Evolutionary conservation across 53 echinoderm and acorn worm species (phyloP).

Genomic region (Luidia sarsii): DNA sequence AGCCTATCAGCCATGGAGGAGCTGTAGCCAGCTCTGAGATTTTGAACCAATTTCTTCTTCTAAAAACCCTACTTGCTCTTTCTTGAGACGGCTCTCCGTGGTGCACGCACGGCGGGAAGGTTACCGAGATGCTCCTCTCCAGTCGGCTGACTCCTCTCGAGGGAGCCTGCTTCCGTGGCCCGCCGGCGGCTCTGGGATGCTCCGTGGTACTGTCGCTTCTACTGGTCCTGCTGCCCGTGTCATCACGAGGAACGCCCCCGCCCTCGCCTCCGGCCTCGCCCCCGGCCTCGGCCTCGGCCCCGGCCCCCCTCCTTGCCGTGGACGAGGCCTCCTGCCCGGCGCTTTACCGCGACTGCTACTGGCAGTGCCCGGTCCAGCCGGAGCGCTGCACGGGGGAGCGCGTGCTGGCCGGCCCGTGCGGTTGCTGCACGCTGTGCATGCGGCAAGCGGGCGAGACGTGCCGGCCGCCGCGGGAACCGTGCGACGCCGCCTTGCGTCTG

Average conservation of each 20-base stretch:
- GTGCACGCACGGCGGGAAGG: too few relatives aligned
- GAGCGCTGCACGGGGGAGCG: conserved; percentile 72
- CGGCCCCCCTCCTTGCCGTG: background rate
- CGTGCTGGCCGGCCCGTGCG: conserved; percentile 71
- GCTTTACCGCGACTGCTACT: conserved; percentile 72
- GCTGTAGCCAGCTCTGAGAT: too few relatives aligned
- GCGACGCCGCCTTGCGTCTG: conserved; percentile 80
- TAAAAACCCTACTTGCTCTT: too few relatives aligned
- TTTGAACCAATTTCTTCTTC: too few relatives aligned
- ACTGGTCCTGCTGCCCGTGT: background rate
- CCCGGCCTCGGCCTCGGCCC: background rate
- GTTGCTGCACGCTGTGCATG: conserved; percentile 86
- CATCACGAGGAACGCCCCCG: background rate
- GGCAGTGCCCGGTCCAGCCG: conserved; percentile 75
- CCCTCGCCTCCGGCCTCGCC: background rate
- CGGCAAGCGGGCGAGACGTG: conserved; percentile 85
- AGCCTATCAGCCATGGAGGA: too few relatives aligned
- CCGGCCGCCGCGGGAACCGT: conserved; percentile 69
- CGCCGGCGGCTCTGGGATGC: background rate
- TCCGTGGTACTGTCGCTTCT: background rate
- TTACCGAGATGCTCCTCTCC: too few relatives aligned
- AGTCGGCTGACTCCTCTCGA: too few relatives aligned
- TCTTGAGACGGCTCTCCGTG: too few relatives aligned
- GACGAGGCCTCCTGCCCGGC: conserved; percentile 74
- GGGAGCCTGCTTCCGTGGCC: too few relatives aligned